A percentile compares a stretch with the other conserved stretches of the same genome.
phyloP scores from a whole-genome alignment of 2,797 vertebrate species.

The Lophius americanus region DNA sequence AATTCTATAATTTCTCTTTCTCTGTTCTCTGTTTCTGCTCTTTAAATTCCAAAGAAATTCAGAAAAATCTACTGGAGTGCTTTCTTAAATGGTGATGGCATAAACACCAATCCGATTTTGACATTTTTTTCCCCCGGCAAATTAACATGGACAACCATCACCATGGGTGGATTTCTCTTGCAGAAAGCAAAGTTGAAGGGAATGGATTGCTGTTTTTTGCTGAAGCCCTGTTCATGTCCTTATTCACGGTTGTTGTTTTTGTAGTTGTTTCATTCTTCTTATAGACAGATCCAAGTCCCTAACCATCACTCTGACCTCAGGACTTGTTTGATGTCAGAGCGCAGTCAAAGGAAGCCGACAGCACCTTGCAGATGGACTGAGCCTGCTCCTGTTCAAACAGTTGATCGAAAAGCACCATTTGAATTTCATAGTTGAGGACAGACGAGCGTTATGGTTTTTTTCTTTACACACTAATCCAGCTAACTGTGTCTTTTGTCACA shows the following conservation, averaged over 20 bases:
- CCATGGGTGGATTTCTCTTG: neutral
- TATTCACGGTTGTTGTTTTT: conserved; percentile 12
- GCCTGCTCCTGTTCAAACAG: conserved; percentile 89
- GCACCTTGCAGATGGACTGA: conserved; percentile 95
- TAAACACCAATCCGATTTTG: no score
- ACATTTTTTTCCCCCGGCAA: neutral
- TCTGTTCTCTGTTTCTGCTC: neutral
- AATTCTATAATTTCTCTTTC: conserved; percentile 32
- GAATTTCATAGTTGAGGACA: neutral
- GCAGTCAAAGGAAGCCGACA: conserved; percentile 93
- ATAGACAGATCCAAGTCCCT: neutral
- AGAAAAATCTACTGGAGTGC: conserved; percentile 33
- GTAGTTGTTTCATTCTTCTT: conserved; percentile 17
- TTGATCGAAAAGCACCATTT: neutral
- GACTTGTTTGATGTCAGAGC: conserved; percentile 90
- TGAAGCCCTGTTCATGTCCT: conserved; percentile 21
- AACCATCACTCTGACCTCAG: conserved; percentile 67
- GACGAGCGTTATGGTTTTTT: neutral
- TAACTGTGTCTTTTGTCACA: neutral
- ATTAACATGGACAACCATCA: conserved; percentile 1
- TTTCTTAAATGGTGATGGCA: conserved; percentile 8
- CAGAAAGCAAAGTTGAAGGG: neutral
- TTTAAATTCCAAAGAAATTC: conserved; percentile 23
- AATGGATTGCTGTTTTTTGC: conserved; percentile 15
- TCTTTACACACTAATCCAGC: neutral